These are phyloP conservation scores for Mus pahari DNA, from an alignment of 2,113 vertebrate genomes.

Conservation along the genomic window DNA sequence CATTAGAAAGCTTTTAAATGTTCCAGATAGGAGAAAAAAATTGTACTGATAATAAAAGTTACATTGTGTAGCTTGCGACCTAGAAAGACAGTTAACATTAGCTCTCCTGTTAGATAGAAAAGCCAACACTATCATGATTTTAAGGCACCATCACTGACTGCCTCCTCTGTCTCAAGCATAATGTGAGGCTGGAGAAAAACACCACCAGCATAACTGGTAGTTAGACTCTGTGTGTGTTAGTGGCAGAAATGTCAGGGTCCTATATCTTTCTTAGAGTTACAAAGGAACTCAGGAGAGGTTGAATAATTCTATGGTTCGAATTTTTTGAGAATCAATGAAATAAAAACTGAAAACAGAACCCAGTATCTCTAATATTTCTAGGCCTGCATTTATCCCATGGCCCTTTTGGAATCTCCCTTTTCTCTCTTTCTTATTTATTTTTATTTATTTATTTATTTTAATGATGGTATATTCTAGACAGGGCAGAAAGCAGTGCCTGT, in stretches of 20 bases:
- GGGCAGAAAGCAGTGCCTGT: neutral
- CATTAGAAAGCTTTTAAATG: conserved; percentile 25
- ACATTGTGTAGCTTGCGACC: neutral
- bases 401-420: neutral
- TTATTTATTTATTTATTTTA: neutral
- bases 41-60: conserved; percentile 19
- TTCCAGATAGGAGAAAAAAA: conserved; percentile 25
- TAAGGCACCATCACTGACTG: neutral
- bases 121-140: neutral
- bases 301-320: neutral
- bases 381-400: neutral
- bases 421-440: neutral
- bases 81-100: neutral
- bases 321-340: conserved; percentile 42
- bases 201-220: neutral
- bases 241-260: neutral
- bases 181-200: neutral
- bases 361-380: conserved; percentile 36
- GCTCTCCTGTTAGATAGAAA: neutral
- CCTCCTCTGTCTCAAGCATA: neutral
- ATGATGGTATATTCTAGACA: neutral
- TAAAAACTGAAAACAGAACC: conserved; percentile 59
- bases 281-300: conserved; percentile 27
- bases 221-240: neutral
- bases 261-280: conserved; percentile 1